Evolutionary conservation across 2,797 vertebrate species (phyloP), one percentile per base, ranked within the genome.

Genomic region (Crypturellus tataupa): DNA sequence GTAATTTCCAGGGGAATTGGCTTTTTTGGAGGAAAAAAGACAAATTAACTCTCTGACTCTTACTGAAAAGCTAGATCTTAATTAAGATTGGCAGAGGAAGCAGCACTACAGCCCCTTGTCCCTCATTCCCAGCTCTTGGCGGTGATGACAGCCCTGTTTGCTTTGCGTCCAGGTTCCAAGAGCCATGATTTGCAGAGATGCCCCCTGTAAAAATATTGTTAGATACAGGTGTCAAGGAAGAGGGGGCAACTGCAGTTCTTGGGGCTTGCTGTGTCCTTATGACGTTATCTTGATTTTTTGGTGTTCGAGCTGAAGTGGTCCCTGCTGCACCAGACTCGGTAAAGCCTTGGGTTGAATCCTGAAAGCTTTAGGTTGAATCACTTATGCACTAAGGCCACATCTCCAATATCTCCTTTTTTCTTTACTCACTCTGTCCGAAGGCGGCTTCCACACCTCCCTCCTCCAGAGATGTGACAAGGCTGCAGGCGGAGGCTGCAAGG

Each of bases 1-100:
- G 40, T 77, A 91, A 62, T 87, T 92, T 87, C 51, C 89, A 86
- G 37, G 39, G 53, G 73, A 91, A 51, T 63, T 81, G 24, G 37
- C 33, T 85, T 75, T 87, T 87, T 89, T 60, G 24, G 31, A 90
- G n/a, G 39, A 81, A 47, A 75, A 75, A 39, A 39, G 24, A 70
- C 81, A 17, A 86, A 77, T 86, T 62, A 79, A 81, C 70, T 79
- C 91, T 42, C 59, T 63, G 46, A 47, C 21, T 87, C 6, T n/a
- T 72, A 33, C 23, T 77, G 87, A 84, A 91, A 81, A 86, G 59
- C 70, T 85, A 42, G 62, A 64, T 72, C 46, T 67, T 73, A 90
- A 90, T 80, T 79, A 76, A 84, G 56, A 67, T 86, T 64, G 85
- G 40, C 37, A 70, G 10, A 55, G 46, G 58, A 71, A 93, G 63